phyloP scores from a whole-genome alignment of 2,888 invertebrate species.

The Cantharis rufa region DNA sequence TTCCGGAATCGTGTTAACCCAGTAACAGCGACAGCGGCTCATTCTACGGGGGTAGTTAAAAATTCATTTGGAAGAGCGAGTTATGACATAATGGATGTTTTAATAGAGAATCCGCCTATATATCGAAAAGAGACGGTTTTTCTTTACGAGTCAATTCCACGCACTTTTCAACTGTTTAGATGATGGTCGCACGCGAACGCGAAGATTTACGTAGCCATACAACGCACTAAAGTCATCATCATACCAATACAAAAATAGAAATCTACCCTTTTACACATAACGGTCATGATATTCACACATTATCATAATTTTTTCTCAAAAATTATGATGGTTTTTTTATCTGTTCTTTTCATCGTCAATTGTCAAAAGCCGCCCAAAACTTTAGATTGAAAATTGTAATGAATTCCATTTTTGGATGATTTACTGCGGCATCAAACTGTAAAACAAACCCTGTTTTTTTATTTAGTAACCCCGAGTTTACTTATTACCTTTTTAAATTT shows the following conservation, averaged over 20 bases:
- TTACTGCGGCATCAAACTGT: background rate
- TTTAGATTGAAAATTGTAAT: background rate
- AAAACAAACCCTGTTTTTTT: no score
- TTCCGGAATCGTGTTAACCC: background rate
- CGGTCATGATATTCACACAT: conserved; percentile 31
- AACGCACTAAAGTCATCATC: conserved; percentile 42
- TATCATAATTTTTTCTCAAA: conserved; percentile 29
- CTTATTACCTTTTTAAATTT: no score
- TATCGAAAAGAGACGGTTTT: conserved; percentile 43
- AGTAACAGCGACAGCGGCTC: background rate
- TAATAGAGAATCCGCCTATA: conserved; percentile 37
- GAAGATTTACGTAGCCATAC: conserved; percentile 45
- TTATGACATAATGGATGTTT: conserved; percentile 31
- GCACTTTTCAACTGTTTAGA: conserved; percentile 48
- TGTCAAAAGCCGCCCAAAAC: background rate
- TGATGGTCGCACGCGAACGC: conserved; percentile 45
- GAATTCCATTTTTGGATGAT: background rate
- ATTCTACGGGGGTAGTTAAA: background rate
- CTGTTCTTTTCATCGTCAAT: conserved; percentile 20
- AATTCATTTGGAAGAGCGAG: conserved; percentile 6
- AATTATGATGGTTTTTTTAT: conserved; percentile 25
- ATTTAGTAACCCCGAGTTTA: no score
- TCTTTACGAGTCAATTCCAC: conserved; percentile 51
- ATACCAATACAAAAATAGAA: conserved; percentile 19
- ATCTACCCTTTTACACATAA: conserved; percentile 30